Percentiles rank a stretch among this genome's conserved stretches.
These are phyloP conservation scores for Lucilia cuprina DNA, from an alignment of 1,140 invertebrate species.

Conservation along the genomic window DNA sequence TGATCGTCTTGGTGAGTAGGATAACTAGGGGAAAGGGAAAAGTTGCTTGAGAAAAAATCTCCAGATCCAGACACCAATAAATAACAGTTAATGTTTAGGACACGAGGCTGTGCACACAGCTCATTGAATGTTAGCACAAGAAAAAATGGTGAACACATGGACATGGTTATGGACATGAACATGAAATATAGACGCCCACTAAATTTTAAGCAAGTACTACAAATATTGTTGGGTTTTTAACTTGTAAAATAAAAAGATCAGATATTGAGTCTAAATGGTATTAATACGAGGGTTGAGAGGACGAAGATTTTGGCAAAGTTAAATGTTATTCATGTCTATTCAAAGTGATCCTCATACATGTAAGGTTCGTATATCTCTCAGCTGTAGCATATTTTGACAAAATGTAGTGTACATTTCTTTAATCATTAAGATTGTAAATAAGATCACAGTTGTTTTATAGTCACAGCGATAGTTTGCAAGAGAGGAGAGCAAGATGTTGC, in stretches of 20 bases:
- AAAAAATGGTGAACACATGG: not conserved
- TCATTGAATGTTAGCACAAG: too few relatives aligned
- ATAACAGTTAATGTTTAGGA: constrained; percentile 3
- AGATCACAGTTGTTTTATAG: not conserved
- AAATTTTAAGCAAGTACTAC: not conserved
- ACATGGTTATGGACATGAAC: not conserved
- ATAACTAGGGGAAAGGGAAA: not conserved
- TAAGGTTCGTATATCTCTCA: not conserved
- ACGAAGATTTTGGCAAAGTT: too few relatives aligned
- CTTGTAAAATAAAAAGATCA: not conserved
- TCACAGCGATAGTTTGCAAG: not conserved
- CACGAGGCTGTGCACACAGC: not conserved
- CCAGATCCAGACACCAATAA: not conserved
- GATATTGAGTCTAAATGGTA: not conserved
- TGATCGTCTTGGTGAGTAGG: too few relatives aligned
- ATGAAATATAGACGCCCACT: not conserved
- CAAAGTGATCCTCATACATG: too few relatives aligned
- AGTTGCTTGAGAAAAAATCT: not conserved
- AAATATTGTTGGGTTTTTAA: not conserved
- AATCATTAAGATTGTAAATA: constrained; percentile 18
- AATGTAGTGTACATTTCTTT: not conserved
- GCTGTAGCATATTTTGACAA: not conserved
- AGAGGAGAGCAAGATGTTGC: not conserved
- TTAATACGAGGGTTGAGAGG: too few relatives aligned
- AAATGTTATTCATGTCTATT: too few relatives aligned